phyloP scores from a whole-genome alignment of 2,797 vertebrate genomes.

The Sebastes reedi region DNA sequence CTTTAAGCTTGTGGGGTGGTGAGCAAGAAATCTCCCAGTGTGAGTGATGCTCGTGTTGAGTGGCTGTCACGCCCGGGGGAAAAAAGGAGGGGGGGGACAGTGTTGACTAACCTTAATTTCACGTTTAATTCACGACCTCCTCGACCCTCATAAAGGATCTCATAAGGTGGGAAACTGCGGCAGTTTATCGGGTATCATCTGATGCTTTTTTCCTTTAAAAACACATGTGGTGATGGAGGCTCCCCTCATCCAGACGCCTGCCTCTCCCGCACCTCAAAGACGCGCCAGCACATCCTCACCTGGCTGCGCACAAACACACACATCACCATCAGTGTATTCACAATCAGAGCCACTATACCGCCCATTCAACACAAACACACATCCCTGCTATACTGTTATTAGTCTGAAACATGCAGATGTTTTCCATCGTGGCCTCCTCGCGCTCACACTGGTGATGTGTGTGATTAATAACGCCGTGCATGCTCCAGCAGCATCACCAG shows the following conservation, averaged over 20 bases:
- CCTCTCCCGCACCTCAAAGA: conserved; percentile 63
- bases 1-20: conserved; percentile 14
- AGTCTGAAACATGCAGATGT: conserved; percentile 62
- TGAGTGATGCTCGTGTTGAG: conserved; percentile 47
- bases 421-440: conserved; percentile 7
- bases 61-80: conserved; percentile 68
- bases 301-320: conserved; percentile 50
- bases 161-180: conserved; percentile 32
- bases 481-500: conserved; percentile 49
- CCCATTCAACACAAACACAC: conserved; percentile 23
- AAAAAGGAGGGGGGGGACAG: background rate
- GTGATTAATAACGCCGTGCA: conserved; percentile 37
- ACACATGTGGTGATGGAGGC: conserved; percentile 8
- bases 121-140: conserved; percentile 31
- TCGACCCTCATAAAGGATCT: background rate
- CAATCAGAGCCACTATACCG: conserved; percentile 31
- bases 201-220: background rate
- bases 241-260: conserved; percentile 57
- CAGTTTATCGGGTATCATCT: conserved; percentile 9
- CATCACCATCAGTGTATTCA: conserved; percentile 18
- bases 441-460: conserved; percentile 19
- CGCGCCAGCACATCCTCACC: conserved; percentile 70
- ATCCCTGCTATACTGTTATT: background rate
- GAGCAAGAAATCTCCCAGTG: conserved; percentile 18
- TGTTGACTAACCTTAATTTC: conserved; percentile 31